Conservation (phyloP, 2,113 vertebrate genomes). For the Petromus typicus region DNA sequence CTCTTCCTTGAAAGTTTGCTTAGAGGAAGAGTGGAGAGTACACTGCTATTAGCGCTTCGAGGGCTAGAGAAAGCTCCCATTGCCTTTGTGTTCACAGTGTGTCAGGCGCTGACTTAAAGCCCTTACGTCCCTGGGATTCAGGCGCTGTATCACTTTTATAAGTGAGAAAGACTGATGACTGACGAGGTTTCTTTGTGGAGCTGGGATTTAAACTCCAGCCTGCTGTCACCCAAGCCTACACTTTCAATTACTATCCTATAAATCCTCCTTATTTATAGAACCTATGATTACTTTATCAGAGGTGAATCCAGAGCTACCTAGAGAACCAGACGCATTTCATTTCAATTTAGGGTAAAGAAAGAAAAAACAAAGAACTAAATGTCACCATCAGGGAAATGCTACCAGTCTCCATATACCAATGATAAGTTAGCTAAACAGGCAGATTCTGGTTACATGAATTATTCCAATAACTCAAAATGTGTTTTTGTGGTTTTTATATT, state of each 20-base stretch:
- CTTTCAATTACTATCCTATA: background rate
- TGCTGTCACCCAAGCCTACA: background rate
- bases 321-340: background rate
- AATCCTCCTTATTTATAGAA: background rate
- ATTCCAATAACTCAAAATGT: background rate
- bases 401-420: background rate
- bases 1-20: background rate
- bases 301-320: background rate
- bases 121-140: background rate
- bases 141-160: background rate
- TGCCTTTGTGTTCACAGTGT: background rate
- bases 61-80: background rate
- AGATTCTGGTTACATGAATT: background rate
- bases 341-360: background rate
- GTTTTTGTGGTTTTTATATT: background rate
- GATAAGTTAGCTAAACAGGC: background rate
- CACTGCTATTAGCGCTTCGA: background rate
- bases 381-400: background rate
- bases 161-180: background rate
- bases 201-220: background rate
- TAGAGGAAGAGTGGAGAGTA: background rate
- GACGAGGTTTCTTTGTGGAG: background rate
- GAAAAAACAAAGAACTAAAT: background rate
- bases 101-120: background rate
- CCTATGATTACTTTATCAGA: background rate